Evolutionary conservation across 2,888 invertebrate genomes (phyloP), one percentile per base, ranked within the genome.

Genomic region (Phengaris alcon): DNA sequence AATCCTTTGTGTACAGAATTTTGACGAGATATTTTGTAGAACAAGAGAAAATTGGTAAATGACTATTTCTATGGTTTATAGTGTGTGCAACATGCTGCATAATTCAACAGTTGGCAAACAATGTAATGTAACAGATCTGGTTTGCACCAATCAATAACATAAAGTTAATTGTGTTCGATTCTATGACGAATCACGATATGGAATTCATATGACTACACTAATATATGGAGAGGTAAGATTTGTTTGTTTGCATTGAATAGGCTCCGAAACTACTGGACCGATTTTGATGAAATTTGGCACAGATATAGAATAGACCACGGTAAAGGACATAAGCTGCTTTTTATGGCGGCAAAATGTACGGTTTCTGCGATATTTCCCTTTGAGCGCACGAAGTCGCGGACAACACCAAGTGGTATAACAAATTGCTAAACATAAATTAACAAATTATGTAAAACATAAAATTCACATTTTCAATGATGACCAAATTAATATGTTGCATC

Each of bases 131-230:
- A 52, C 22, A 22, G 72, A 52, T 35, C 51, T 35, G 52, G 54
- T 72, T 72, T 72, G 54, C 72, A 72, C 54, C 51, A 70, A 70
- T 70, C 69, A 22, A 51, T 70, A 51, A 72, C 72, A 9, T 48
- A 48, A 54, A 52, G 54, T 9, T 22, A 70, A 70, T 70, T 48
- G 15, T 70, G 2, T 48, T 68, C n/a, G 10, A 22, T 22, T 22
- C 22, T 22, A 22, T 22, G 0, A 22, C 22, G 22, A 22, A 22
- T 51, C 69, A 70, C 15, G 15, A 51, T 10, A 15, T 15, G 5
- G 15, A 22, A 51, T 69, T 69, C 15, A 0, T 48, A 12, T n/a
- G 22, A 22, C 22, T 22, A 22, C 0, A 22, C 22, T 22, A 22
- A 22, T 22, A 22, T 22, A 22, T 22, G 1, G 22, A 22, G 22